These are phyloP conservation scores for Heloderma charlesbogerti DNA, from an alignment of 2,113 vertebrate species.

Conservation along the genomic window DNA sequence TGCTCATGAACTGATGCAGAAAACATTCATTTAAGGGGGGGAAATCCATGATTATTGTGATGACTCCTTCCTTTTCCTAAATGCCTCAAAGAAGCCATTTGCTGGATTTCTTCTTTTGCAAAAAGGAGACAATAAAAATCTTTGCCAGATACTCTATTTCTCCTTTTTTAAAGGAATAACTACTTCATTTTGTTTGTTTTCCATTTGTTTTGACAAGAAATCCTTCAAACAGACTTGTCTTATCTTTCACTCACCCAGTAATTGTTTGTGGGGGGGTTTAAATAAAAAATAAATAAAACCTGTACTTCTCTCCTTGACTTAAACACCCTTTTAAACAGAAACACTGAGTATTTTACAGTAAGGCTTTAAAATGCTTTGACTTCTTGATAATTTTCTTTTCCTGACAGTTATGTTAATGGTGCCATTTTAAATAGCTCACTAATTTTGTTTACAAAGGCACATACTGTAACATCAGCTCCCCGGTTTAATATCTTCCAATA, in stretches of 20 bases:
- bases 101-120: not conserved
- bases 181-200: conserved; percentile 21
- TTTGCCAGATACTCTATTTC: not conserved
- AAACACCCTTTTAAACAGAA: conserved; percentile 47
- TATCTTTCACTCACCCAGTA: not conserved
- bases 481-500: conserved; percentile 46
- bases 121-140: not conserved
- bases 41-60: not conserved
- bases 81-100: not conserved
- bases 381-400: conserved; percentile 36
- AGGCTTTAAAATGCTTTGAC: not conserved
- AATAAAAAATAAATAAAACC: no score
- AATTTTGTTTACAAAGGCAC: conserved; percentile 53
- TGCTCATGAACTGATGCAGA: not conserved
- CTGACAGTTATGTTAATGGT: conserved; percentile 51
- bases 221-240: not conserved
- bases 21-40: conserved; percentile 25
- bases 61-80: not conserved
- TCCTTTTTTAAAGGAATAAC: not conserved
- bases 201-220: conserved; percentile 46
- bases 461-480: conserved; percentile 47
- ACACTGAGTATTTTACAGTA: conserved; percentile 5
- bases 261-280: no score
- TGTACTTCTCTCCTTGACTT: conserved; percentile 15
- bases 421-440: conserved; percentile 50